Evolutionary conservation across 1,140 invertebrate species (phyloP).

Genomic region (Dendroctonus valens): DNA sequence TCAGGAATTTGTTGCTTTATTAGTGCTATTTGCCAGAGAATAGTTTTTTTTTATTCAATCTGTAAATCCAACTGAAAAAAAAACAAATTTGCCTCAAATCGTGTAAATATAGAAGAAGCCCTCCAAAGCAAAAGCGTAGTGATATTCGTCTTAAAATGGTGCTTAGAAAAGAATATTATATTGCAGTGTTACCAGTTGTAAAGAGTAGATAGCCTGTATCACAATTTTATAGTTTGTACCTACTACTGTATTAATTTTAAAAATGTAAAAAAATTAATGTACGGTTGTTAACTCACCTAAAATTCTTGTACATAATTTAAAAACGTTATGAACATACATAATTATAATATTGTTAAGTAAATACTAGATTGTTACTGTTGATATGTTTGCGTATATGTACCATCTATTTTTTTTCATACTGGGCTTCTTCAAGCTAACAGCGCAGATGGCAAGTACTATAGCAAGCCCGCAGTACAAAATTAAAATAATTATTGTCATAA

Average conservation of each 20-base stretch:
- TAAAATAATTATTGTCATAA: no score
- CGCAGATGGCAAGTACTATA: no score
- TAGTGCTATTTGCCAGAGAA: no score
- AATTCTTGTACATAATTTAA: conserved; percentile 23
- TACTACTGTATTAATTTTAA: conserved; percentile 18
- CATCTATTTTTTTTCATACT: conserved; percentile 14
- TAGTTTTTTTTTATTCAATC: no score
- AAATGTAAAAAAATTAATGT: conserved; percentile 17
- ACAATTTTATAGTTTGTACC: conserved; percentile 34
- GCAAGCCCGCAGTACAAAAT: no score
- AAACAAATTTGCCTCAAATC: not conserved
- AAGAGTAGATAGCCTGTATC: conserved; percentile 25
- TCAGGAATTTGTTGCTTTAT: no score
- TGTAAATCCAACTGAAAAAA: no score
- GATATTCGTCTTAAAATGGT: conserved; percentile 33
- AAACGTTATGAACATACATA: conserved; percentile 23
- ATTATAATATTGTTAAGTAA: conserved; percentile 27
- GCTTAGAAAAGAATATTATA: conserved; percentile 17
- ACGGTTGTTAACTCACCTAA: conserved; percentile 24
- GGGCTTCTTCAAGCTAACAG: no score
- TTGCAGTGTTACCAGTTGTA: conserved; percentile 17
- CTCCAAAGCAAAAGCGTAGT: conserved; percentile 32
- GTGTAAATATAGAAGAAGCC: conserved; percentile 22
- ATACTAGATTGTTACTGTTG: conserved; percentile 36
- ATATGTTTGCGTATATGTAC: conserved; percentile 38